Percentiles rank a stretch among this genome's conserved stretches.
phyloP scores from a whole-genome alignment of 2,888 invertebrate species.

The Synergus gifuensis region DNA sequence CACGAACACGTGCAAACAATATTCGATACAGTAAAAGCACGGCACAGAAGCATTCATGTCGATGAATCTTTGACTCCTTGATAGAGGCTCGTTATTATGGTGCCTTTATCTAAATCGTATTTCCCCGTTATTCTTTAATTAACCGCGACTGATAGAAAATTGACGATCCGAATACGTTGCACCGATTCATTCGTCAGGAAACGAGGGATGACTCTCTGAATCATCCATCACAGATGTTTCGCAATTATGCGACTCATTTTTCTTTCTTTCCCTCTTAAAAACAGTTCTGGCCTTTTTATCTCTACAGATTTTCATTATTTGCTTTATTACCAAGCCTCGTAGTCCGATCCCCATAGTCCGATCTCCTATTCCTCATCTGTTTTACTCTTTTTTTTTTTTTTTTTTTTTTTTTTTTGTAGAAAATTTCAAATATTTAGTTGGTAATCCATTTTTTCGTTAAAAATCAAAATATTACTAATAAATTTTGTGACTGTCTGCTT shows the following conservation, averaged over 20 bases:
- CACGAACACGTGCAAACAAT: constrained; percentile 57
- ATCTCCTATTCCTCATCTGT: no score
- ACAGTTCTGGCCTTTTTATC: background rate
- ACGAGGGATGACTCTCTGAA: background rate
- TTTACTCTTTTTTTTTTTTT: no score
- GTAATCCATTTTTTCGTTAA: no score
- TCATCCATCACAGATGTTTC: background rate
- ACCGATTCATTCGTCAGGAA: constrained; percentile 6
- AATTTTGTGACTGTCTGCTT: no score
- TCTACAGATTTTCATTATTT: background rate
- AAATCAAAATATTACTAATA: no score
- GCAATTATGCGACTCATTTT: background rate
- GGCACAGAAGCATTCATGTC: constrained; percentile 46
- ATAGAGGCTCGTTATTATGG: constrained; percentile 54
- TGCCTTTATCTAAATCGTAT: constrained; percentile 56
- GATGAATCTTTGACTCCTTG: constrained; percentile 57
- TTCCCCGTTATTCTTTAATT: constrained; percentile 55
- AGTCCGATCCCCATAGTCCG: no score
- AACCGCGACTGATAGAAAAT: constrained; percentile 52
- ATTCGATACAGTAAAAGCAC: constrained; percentile 51
- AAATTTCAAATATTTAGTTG: no score
- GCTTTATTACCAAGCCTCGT: background rate
- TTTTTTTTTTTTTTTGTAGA: no score
- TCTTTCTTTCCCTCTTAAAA: background rate
- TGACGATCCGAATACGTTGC: background rate